These are phyloP conservation scores for Platyscapa corneri DNA, from an alignment of 1,140 invertebrate genomes.

Conservation along the genomic window DNA sequence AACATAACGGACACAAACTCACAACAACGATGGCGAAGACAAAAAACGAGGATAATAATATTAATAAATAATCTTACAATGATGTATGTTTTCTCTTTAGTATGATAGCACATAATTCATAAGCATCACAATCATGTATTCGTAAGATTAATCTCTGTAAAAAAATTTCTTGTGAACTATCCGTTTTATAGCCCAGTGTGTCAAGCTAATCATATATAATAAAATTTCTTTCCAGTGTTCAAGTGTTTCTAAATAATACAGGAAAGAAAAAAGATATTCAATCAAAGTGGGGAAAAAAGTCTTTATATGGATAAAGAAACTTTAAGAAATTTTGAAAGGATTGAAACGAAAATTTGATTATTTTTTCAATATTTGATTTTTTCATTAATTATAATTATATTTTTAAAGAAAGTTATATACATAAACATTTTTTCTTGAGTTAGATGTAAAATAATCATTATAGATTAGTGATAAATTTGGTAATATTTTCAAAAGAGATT, in stretches of 20 bases:
- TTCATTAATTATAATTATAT: neutral
- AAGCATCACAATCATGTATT: conserved; percentile 68
- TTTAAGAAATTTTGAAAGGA: conserved; percentile 12
- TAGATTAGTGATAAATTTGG: no score
- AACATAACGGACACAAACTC: conserved; percentile 24
- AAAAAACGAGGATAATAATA: conserved; percentile 57
- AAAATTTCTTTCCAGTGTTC: conserved; percentile 41
- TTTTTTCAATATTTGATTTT: conserved; percentile 1
- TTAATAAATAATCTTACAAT: conserved; percentile 59
- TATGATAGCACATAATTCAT: conserved; percentile 69
- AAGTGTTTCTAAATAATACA: neutral
- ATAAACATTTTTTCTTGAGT: neutral
- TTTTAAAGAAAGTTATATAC: neutral
- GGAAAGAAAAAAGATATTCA: neutral
- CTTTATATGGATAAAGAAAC: neutral
- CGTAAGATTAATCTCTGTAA: conserved; percentile 66
- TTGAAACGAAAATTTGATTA: neutral
- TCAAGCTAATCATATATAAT: conserved; percentile 60
- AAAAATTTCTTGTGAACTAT: conserved; percentile 63
- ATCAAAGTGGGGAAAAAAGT: neutral
- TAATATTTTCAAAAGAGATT: neutral
- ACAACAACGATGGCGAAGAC: conserved; percentile 52
- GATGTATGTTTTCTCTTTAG: conserved; percentile 71
- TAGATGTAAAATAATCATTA: no score
- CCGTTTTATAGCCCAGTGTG: conserved; percentile 60